These are phyloP conservation scores for Eristalinus sepulchralis DNA, from an alignment of 2,888 invertebrate genomes.

Conservation along the genomic window DNA sequence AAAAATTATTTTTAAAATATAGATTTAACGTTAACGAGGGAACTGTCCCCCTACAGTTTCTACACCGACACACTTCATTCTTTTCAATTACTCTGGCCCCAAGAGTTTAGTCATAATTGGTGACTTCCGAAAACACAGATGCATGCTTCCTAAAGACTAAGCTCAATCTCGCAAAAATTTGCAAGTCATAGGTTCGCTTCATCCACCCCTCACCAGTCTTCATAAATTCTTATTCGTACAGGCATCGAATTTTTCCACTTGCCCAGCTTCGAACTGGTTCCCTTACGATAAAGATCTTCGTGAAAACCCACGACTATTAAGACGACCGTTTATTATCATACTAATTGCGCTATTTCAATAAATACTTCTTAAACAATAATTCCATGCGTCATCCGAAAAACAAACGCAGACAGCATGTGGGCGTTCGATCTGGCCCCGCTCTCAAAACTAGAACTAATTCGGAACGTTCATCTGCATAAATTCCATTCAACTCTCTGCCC, in stretches of 20 bases:
- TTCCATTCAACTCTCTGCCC: neutral
- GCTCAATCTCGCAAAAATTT: no score
- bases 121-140: no score
- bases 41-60: no score
- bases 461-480: neutral
- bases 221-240: neutral
- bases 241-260: neutral
- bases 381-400: neutral
- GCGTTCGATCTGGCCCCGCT: neutral
- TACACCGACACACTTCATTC: no score
- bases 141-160: no score
- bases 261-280: neutral
- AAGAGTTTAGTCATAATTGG: no score
- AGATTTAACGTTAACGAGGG: no score
- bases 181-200: no score
- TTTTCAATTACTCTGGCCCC: no score
- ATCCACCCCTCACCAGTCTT: neutral
- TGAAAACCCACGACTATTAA: no score
- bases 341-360: neutral
- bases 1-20: no score
- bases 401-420: neutral
- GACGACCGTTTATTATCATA: neutral
- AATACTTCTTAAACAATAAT: neutral
- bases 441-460: neutral
- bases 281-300: neutral